These are phyloP conservation scores for Orthosia gothica DNA, from an alignment of 2,888 invertebrate genomes.

Conservation along the genomic window DNA sequence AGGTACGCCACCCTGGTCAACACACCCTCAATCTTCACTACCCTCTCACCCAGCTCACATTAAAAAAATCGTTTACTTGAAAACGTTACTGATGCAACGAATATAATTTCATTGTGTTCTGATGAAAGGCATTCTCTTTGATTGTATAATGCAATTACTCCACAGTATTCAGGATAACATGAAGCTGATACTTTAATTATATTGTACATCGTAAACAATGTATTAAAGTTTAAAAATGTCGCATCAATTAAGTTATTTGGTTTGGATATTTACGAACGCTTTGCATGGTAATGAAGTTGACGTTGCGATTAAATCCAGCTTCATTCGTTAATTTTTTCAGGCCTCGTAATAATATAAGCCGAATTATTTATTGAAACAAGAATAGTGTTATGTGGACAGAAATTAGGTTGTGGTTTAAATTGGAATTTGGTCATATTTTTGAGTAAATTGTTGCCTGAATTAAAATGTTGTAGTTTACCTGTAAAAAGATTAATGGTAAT, in stretches of 20 bases:
- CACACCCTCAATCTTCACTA: too few relatives aligned
- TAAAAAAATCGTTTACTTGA: too few relatives aligned
- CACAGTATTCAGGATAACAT: too few relatives aligned
- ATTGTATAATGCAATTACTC: too few relatives aligned
- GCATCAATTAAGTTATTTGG: background rate
- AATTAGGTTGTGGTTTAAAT: background rate
- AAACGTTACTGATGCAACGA: too few relatives aligned
- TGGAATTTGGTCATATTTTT: background rate
- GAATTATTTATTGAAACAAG: conserved; percentile 14
- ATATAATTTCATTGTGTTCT: too few relatives aligned
- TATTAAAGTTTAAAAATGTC: background rate
- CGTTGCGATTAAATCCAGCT: conserved; percentile 25
- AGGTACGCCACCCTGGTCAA: too few relatives aligned
- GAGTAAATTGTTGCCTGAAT: background rate
- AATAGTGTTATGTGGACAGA: background rate
- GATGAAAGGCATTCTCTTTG: too few relatives aligned
- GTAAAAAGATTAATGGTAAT: too few relatives aligned
- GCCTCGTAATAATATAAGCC: background rate
- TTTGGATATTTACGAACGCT: conserved; percentile 19
- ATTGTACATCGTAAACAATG: background rate
- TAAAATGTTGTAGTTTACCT: background rate
- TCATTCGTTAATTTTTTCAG: conserved; percentile 30
- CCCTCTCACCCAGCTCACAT: too few relatives aligned
- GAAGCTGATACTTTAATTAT: background rate
- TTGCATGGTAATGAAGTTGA: conserved; percentile 28